phyloP scores from a whole-genome alignment of 2,113 vertebrate genomes.

The Enhydra lutris region DNA sequence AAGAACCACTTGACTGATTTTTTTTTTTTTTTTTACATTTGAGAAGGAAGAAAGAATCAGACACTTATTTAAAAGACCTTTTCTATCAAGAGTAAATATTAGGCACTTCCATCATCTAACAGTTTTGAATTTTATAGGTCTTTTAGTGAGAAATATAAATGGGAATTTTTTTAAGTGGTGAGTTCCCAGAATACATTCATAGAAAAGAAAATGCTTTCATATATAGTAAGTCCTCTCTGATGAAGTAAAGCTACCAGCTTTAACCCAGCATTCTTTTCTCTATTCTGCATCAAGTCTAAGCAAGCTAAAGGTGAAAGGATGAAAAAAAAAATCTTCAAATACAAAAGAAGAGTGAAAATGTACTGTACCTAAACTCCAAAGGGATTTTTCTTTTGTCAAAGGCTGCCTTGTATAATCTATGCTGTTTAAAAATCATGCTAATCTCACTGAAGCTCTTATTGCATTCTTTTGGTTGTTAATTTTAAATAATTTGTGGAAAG shows the following conservation, averaged over 20 bases:
- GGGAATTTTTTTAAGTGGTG: neutral
- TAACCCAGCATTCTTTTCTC: neutral
- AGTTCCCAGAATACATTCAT: neutral
- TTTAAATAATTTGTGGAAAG: neutral
- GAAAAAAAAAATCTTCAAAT: neutral
- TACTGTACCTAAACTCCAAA: neutral
- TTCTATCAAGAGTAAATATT: conserved; percentile 42
- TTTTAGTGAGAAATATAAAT: conserved; percentile 36
- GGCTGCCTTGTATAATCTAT: neutral
- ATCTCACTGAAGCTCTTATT: neutral
- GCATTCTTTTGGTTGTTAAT: neutral
- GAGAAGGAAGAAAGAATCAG: conserved; percentile 38
- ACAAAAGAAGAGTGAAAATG: neutral
- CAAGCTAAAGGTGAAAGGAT: neutral
- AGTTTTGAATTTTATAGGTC: conserved; percentile 22
- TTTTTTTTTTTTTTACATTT: neutral
- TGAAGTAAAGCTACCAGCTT: neutral
- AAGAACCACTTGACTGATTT: conserved; percentile 1
- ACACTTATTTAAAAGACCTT: conserved; percentile 14
- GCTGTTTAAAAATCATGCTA: conserved; percentile 1
- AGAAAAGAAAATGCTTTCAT: neutral
- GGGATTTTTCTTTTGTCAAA: neutral
- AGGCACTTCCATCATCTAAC: neutral
- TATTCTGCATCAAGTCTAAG: neutral
- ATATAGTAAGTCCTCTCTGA: neutral